These are phyloP conservation scores for Piaya cayana DNA, from an alignment of 2,113 vertebrate genomes.

Conservation along the genomic window DNA sequence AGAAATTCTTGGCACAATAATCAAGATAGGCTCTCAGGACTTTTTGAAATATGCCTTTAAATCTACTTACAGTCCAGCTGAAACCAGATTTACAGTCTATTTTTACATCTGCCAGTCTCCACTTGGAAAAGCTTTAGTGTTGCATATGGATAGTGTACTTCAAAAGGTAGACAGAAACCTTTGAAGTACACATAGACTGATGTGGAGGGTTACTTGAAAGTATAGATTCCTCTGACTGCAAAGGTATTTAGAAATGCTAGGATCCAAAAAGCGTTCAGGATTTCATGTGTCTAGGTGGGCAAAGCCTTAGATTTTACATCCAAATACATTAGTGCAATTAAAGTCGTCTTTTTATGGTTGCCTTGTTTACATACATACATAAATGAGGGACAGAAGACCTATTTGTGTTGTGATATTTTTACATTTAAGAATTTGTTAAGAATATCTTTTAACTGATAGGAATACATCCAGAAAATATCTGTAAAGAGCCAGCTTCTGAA, in stretches of 20 bases:
- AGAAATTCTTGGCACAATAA: constrained; percentile 50
- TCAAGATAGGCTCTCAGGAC: constrained; percentile 42
- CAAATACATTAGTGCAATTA: neutral
- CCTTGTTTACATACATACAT: neutral
- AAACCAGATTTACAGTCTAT: constrained; percentile 68
- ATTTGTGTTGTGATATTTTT: neutral
- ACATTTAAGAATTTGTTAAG: neutral
- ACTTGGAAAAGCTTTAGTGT: constrained; percentile 17
- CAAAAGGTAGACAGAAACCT: constrained; percentile 50
- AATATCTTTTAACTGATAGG: neutral
- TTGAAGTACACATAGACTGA: constrained; percentile 28
- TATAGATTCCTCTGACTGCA: neutral
- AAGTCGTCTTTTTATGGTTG: neutral
- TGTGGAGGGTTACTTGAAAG: neutral
- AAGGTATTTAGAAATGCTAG: neutral
- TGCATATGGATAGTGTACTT: constrained; percentile 44
- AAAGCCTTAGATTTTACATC: neutral
- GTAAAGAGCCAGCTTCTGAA: neutral
- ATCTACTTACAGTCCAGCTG: constrained; percentile 61
- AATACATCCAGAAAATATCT: neutral
- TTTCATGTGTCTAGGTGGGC: neutral
- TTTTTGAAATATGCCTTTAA: constrained; percentile 52
- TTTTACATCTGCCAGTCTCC: constrained; percentile 65
- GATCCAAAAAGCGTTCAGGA: neutral
- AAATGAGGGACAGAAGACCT: neutral